A percentile compares a stretch with the other conserved stretches of the same genome.
phyloP scores from a whole-genome alignment of 2,797 vertebrate genomes.

The Hemitrygon akajei region DNA sequence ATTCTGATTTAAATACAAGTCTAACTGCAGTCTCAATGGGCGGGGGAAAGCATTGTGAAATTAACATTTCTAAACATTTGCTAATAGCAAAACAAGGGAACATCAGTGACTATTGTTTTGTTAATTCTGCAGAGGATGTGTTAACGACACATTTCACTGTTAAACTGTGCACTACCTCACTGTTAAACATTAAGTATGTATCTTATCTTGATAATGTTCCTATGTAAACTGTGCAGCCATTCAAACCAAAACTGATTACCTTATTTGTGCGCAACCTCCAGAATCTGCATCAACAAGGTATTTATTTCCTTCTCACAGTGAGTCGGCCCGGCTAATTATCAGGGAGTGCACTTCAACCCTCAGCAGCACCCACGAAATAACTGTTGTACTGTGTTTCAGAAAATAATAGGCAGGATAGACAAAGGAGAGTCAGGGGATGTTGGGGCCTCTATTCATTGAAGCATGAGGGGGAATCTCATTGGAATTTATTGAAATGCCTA shows the following conservation, averaged over 20 bases:
- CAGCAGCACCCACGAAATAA: neutral
- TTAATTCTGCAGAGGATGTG: conserved; percentile 25
- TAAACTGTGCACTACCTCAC: neutral
- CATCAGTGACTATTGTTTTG: conserved; percentile 32
- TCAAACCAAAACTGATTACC: neutral
- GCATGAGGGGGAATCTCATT: too few species aligned
- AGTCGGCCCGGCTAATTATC: neutral
- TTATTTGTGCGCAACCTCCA: neutral
- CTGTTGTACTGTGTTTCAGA: neutral
- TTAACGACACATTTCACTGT: conserved; percentile 23
- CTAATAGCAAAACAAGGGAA: neutral
- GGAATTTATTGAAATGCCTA: too few species aligned
- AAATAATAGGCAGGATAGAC: too few species aligned
- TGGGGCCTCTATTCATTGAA: too few species aligned
- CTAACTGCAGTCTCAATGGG: conserved; percentile 8
- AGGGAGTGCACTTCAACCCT: neutral
- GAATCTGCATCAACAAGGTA: conserved; percentile 1
- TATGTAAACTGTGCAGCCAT: neutral
- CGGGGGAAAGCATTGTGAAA: neutral
- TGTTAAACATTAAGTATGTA: neutral
- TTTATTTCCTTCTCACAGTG: neutral
- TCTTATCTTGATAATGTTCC: neutral
- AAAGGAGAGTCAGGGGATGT: too few species aligned
- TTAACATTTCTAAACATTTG: conserved; percentile 34
- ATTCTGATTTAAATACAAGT: conserved; percentile 2